Conservation (phyloP, 2,888 invertebrate genomes). For the Lochmaea crataegi region DNA sequence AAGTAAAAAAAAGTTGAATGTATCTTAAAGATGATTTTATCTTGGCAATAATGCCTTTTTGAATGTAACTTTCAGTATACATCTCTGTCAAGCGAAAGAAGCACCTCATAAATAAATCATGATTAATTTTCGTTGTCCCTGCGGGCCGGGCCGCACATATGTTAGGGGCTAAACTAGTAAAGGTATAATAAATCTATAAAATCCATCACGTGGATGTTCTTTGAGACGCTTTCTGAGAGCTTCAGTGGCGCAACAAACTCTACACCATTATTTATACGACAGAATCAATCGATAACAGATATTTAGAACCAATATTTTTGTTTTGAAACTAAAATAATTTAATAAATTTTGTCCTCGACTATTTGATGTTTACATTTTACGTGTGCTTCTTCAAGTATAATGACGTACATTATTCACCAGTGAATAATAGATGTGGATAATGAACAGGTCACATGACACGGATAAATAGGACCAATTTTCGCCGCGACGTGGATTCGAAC, state of each 20-base stretch:
- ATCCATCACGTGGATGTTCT: slow-evolving; percentile 33
- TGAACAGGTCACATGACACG: no score
- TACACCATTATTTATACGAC: background rate
- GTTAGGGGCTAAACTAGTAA: slow-evolving; percentile 33
- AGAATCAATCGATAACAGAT: background rate
- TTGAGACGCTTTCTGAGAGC: slow-evolving; percentile 28
- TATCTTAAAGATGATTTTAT: slow-evolving; percentile 11
- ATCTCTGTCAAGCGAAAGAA: slow-evolving; percentile 9
- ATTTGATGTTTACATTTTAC: no score
- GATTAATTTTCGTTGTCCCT: slow-evolving; percentile 40
- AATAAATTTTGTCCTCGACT: no score
- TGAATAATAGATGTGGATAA: no score
- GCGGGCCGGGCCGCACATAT: slow-evolving; percentile 35
- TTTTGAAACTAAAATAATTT: background rate
- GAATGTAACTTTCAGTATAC: slow-evolving; percentile 19
- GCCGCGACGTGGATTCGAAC: no score
- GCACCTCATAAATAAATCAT: slow-evolving; percentile 42
- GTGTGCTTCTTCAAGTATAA: no score
- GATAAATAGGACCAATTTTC: no score
- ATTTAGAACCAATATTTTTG: background rate
- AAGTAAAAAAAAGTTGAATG: background rate
- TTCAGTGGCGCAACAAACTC: background rate
- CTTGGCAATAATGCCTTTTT: slow-evolving; percentile 16
- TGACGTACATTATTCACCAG: no score
- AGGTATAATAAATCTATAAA: slow-evolving; percentile 38